These are phyloP conservation scores for Octomys mimax DNA, from an alignment of 2,797 vertebrate genomes.

Conservation along the genomic window DNA sequence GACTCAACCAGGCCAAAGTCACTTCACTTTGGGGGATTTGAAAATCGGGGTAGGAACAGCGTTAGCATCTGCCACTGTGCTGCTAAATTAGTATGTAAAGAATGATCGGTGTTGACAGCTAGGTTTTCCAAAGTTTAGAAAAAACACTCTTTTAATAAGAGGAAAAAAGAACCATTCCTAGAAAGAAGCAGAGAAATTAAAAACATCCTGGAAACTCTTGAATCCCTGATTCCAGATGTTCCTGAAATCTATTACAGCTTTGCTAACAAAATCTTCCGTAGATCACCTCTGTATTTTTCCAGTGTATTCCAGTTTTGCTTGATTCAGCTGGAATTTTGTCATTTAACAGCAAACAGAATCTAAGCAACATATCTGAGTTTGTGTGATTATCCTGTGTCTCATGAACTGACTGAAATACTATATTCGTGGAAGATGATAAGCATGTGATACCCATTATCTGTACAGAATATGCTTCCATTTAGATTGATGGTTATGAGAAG, in stretches of 20 bases:
- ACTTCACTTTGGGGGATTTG: background rate
- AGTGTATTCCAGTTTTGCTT: background rate
- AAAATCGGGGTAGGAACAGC: background rate
- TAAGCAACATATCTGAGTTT: background rate
- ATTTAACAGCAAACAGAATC: background rate
- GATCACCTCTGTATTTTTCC: background rate
- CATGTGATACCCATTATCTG: background rate
- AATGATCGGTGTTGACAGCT: background rate
- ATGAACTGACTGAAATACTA: background rate
- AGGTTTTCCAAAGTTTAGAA: background rate
- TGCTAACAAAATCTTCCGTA: background rate
- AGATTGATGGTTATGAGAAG: constrained; percentile 18
- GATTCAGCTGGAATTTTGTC: background rate
- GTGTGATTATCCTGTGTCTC: background rate
- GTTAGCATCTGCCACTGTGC: background rate
- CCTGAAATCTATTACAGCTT: background rate
- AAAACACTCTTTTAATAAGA: background rate
- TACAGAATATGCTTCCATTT: background rate
- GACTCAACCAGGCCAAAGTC: background rate
- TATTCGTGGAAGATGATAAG: background rate
- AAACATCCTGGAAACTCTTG: background rate
- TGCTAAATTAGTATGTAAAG: background rate
- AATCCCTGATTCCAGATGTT: background rate
- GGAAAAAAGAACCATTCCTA: background rate
- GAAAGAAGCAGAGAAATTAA: background rate